Percentiles rank a stretch among this genome's conserved stretches.
These are phyloP conservation scores for Pediacus dermestoides DNA, from an alignment of 2,888 invertebrate species.

Conservation along the genomic window DNA sequence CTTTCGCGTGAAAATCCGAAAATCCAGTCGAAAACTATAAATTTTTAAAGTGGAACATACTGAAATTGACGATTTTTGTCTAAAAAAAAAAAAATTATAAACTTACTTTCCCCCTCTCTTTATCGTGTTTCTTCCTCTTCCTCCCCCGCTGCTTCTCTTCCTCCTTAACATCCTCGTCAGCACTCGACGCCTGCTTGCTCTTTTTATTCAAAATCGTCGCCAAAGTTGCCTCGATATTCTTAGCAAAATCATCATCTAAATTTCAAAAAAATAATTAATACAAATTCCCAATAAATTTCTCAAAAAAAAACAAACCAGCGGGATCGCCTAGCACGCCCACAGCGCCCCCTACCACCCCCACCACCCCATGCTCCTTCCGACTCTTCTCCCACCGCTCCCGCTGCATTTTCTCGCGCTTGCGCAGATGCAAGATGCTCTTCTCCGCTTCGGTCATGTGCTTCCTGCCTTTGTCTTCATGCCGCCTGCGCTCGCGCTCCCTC, in stretches of 20 bases:
- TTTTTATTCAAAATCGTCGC: constrained; percentile 68
- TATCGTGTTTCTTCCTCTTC: constrained; percentile 57
- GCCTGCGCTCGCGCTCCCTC: constrained; percentile 20
- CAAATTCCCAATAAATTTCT: constrained; percentile 7
- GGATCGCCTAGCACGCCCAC: constrained; percentile 14
- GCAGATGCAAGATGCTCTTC: constrained; percentile 46
- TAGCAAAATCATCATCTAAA: constrained; percentile 69
- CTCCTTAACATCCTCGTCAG: constrained; percentile 45
- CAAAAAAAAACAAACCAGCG: constrained; percentile 3
- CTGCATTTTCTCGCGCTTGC: constrained; percentile 45
- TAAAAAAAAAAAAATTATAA: not conserved
- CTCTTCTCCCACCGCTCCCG: constrained; percentile 42
- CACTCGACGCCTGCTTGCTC: constrained; percentile 48
- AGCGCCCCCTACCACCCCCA: too few species aligned
- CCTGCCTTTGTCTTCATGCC: constrained; percentile 36
- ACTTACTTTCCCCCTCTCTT: constrained; percentile 54
- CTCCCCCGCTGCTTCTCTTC: constrained; percentile 55
- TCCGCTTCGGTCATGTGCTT: constrained; percentile 49
- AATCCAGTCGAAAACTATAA: too few species aligned
- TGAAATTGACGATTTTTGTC: too few species aligned
- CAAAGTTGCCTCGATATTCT: constrained; percentile 74
- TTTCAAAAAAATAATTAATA: too few species aligned
- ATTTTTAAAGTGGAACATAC: too few species aligned
- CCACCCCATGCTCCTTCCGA: constrained; percentile 35
- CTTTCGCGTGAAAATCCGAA: too few species aligned